Conservation (phyloP, 2,888 invertebrate species). For the Cylindroiulus punctatus region DNA sequence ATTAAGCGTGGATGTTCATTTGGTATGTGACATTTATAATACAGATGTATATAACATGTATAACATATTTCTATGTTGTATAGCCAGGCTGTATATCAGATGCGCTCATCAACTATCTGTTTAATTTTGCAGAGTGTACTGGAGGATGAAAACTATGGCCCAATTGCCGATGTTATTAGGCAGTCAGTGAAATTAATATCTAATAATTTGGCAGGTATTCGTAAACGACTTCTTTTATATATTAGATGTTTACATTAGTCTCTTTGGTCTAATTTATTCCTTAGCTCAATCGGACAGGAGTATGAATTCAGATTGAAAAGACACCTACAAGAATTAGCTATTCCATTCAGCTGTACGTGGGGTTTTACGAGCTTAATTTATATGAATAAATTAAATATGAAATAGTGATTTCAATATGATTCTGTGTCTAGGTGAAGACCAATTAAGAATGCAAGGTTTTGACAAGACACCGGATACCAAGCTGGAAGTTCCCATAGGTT, state of each 20-base stretch:
- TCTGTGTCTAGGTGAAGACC: slow-evolving; percentile 75
- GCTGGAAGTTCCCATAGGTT: slow-evolving; percentile 83
- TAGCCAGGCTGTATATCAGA: slow-evolving; percentile 55
- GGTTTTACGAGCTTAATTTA: not conserved
- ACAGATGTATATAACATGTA: too few relatives aligned
- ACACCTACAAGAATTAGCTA: slow-evolving; percentile 71
- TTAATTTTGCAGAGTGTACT: slow-evolving; percentile 75
- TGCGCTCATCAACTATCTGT: not conserved
- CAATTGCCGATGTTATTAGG: slow-evolving; percentile 80
- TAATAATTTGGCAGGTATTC: too few relatives aligned
- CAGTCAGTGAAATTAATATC: slow-evolving; percentile 74
- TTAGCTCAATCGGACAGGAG: slow-evolving; percentile 82
- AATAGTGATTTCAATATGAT: not conserved
- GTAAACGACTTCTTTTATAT: too few relatives aligned
- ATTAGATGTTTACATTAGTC: too few relatives aligned
- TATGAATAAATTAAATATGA: not conserved
- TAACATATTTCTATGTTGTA: slow-evolving; percentile 46
- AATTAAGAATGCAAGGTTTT: slow-evolving; percentile 82
- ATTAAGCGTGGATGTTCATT: slow-evolving; percentile 78
- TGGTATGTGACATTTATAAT: slow-evolving; percentile 72
- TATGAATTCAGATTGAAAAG: slow-evolving; percentile 81
- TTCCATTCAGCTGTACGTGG: slow-evolving; percentile 67
- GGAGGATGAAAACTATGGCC: slow-evolving; percentile 86
- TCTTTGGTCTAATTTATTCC: slow-evolving; percentile 61
- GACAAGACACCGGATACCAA: slow-evolving; percentile 96